These are phyloP conservation scores for Paramormyrops kingsleyae DNA, from an alignment of 2,113 vertebrate species.

Conservation along the genomic window DNA sequence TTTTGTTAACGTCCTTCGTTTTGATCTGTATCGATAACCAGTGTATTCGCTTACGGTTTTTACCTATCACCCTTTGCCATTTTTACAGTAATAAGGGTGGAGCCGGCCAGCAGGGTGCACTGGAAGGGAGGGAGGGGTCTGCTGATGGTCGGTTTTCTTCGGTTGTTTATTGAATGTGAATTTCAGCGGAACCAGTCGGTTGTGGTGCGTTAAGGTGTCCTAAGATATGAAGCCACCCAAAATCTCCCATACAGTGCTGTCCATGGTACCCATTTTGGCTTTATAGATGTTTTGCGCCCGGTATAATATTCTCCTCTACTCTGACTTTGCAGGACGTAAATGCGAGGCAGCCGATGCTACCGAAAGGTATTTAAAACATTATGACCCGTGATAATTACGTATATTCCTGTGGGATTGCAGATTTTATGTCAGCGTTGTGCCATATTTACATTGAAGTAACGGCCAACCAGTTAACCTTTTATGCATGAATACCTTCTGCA, in stretches of 20 bases:
- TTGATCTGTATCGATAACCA: not conserved
- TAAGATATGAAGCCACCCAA: not conserved
- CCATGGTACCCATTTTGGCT: not conserved
- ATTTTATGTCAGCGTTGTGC: not conserved
- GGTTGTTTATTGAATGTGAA: not conserved
- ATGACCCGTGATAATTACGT: not conserved
- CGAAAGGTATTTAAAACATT: not conserved
- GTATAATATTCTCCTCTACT: not conserved
- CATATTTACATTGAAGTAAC: not conserved
- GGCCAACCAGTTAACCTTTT: not conserved
- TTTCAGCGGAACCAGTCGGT: not conserved
- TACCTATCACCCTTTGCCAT: not conserved
- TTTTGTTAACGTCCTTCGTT: constrained; percentile 11
- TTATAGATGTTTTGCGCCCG: not conserved
- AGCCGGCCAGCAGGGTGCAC: not conserved
- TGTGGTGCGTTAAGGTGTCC: not conserved
- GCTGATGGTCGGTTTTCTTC: not conserved
- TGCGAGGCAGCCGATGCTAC: constrained; percentile 14
- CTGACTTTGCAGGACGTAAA: not conserved
- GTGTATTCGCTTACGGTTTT: not conserved
- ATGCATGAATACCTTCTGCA: not conserved
- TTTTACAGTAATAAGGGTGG: constrained; percentile 12
- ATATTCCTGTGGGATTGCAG: not conserved
- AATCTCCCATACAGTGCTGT: not conserved
- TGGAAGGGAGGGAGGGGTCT: not conserved